Evolutionary conservation across 1,140 invertebrate species (phyloP).

Genomic region (Ericerus pela): DNA sequence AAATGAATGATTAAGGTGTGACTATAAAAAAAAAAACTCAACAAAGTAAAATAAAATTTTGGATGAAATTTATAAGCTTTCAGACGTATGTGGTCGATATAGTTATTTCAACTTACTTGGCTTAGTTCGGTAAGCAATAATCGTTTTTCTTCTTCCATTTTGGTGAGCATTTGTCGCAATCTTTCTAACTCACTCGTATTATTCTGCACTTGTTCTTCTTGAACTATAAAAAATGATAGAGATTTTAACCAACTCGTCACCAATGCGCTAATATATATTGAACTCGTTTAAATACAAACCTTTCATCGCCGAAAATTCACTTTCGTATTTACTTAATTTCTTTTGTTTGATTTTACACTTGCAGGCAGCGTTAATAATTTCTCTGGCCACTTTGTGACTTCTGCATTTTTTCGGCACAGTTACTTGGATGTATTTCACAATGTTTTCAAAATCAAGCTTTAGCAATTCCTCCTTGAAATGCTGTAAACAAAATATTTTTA

Average conservation of each 20-base stretch:
- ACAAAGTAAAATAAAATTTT: too few species aligned
- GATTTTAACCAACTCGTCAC: too few species aligned
- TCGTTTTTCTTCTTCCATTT: constrained; percentile 70
- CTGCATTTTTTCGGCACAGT: constrained; percentile 91
- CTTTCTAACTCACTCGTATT: constrained; percentile 64
- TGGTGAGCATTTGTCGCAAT: constrained; percentile 50
- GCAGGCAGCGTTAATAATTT: constrained; percentile 79
- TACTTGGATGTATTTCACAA: constrained; percentile 83
- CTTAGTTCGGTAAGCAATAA: constrained; percentile 13
- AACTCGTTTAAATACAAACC: too few species aligned
- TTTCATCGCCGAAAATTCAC: constrained; percentile 74
- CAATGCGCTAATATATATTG: too few species aligned
- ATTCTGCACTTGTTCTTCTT: constrained; percentile 63
- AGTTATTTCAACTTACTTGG: constrained; percentile 1
- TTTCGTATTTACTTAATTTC: constrained; percentile 89
- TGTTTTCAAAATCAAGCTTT: constrained; percentile 88
- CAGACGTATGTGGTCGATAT: too few species aligned
- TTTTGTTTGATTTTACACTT: constrained; percentile 87
- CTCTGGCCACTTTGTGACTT: constrained; percentile 70
- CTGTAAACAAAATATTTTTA: constrained; percentile 33
- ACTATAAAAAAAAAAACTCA: background rate
- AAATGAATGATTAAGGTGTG: background rate
- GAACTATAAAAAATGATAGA: too few species aligned
- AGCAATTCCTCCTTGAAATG: constrained; percentile 83
- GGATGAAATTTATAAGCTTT: too few species aligned